Evolutionary conservation across 2,113 vertebrate genomes (phyloP), one percentile per base, ranked within the genome.

Genomic region (Leptodactylus fuscus): DNA sequence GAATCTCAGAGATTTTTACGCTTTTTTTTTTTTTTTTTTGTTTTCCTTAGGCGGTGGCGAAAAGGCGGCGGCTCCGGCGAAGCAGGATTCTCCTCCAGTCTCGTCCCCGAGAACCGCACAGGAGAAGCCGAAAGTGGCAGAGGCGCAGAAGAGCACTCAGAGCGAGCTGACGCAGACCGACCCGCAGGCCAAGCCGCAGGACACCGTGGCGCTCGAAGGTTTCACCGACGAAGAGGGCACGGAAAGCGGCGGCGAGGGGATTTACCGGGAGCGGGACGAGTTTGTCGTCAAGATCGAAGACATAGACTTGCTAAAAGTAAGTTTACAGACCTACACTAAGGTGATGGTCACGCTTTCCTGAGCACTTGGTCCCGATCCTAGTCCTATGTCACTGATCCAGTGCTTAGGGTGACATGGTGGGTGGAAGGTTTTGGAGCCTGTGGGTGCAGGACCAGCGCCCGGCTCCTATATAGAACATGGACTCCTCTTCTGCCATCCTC

Each of bases 251-350:
- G 98, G 97, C 79, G 98, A 99, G 91, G 98, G 98, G 79, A 98
- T 99, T 93, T 99, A 98, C 91, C 93, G 97, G 86, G 97, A 98
- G 86, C 96, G 97, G 73, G 98, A 99, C 80, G 98, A 99, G 90
- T 99, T 98, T 91, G 98, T 99, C 29, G 96, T 99, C 88, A 96
- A 97, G 92, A 98, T 97, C 85, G 97, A 99, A 93, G 98, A 99
- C 81, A 98, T 98, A 75, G 96, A 98, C 87, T 92, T 85, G 62
- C 91, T 99, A 49, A 97, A 97, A 97, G 98, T 98, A 94, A 91
- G 55, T 80, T 76, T 76, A 62, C 58, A 29, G 5, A 29, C 24
- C 15, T n/a, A 44, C 4, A 44, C n/a, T n/a, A n/a, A n/a, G n/a
- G n/a, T n/a, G n/a, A n/a, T n/a, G 41, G 41, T 41, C 41, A 41